These are phyloP conservation scores for Scaptomyza caliginosa DNA, from an alignment of 2,888 invertebrate species.

Conservation along the genomic window DNA sequence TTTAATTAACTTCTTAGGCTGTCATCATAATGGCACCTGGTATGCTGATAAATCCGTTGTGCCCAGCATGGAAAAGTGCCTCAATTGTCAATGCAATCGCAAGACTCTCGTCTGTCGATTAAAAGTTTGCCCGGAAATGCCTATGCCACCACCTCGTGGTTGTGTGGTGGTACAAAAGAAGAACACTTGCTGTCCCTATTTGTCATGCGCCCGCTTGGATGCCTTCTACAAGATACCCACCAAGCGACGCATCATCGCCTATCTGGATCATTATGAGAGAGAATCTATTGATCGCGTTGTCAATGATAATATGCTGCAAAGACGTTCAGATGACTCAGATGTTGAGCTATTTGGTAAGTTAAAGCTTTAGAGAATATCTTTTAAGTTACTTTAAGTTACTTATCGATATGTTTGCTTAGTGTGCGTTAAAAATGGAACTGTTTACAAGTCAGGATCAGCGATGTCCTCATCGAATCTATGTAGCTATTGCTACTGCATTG, in stretches of 20 bases:
- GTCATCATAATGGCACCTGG: constrained; percentile 89
- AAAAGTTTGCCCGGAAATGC: constrained; percentile 90
- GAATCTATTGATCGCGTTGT: constrained; percentile 83
- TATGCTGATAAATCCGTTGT: constrained; percentile 88
- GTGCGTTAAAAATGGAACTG: constrained; percentile 83
- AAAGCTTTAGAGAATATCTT: no score
- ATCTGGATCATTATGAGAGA: constrained; percentile 82
- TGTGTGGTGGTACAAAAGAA: constrained; percentile 89
- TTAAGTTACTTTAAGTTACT: neutral
- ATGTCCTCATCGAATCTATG: constrained; percentile 92
- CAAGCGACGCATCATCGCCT: constrained; percentile 81
- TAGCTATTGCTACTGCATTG: constrained; percentile 93
- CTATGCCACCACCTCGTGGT: constrained; percentile 89
- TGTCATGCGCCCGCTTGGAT: constrained; percentile 89
- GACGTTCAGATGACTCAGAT: constrained; percentile 83
- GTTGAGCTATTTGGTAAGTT: constrained; percentile 76
- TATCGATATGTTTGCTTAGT: constrained; percentile 61
- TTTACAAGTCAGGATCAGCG: constrained; percentile 87
- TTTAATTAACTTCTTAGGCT: constrained; percentile 84
- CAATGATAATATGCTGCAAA: constrained; percentile 81
- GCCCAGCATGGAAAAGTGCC: constrained; percentile 89
- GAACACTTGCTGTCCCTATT: constrained; percentile 90
- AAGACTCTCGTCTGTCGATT: constrained; percentile 91
- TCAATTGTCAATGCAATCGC: constrained; percentile 90
- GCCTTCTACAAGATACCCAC: constrained; percentile 80